phyloP scores from a whole-genome alignment of 2,113 vertebrate species.

The Melanerpes aurifrons region DNA sequence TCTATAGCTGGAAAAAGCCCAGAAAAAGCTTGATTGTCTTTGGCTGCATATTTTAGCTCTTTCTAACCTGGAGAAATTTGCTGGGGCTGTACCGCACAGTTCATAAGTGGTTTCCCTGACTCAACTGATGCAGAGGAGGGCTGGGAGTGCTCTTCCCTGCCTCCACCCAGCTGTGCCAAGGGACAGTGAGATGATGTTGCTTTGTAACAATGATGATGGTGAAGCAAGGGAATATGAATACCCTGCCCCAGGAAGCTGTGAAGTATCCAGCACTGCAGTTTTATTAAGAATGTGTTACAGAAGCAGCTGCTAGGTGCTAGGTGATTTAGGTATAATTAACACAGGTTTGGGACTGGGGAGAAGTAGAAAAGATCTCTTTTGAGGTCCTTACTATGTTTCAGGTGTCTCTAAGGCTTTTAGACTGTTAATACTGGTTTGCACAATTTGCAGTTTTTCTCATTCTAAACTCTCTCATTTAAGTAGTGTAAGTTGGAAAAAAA shows the following conservation, averaged over 20 bases:
- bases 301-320: background rate
- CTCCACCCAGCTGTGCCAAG: background rate
- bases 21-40: background rate
- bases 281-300: accelerated
- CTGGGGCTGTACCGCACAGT: background rate
- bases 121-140: accelerated
- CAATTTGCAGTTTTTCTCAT: background rate
- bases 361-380: background rate
- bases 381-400: background rate
- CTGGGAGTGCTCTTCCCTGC: background rate
- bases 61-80: background rate
- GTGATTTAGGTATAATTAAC: background rate
- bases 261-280: background rate
- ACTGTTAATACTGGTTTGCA: background rate
- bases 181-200: background rate
- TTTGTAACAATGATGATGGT: background rate
- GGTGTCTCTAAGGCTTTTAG: background rate
- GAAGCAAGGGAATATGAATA: background rate
- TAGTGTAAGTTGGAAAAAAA: background rate
- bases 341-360: background rate
- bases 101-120: accelerated
- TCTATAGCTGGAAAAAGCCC: background rate
- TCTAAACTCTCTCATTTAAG: background rate
- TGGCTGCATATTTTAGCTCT: background rate
- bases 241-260: background rate